Percentiles rank a stretch among this genome's conserved stretches.
Evolutionary conservation across 2,797 vertebrate species (phyloP).

Genomic region (Darevskia mixta): DNA sequence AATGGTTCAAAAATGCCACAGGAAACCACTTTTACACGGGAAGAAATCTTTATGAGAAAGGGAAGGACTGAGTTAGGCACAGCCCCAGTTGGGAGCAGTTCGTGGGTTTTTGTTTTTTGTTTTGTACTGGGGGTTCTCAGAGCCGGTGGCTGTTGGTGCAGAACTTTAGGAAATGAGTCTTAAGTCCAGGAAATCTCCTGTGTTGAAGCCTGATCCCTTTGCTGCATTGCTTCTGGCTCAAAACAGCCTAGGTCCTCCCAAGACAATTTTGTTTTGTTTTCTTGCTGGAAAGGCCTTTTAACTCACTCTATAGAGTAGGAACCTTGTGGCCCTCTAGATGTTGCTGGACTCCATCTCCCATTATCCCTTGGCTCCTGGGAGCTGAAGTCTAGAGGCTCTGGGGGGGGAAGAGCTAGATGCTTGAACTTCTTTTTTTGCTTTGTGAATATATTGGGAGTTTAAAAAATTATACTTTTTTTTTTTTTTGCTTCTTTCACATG

Average conservation of each 20-base stretch:
- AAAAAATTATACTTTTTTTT: too few species aligned
- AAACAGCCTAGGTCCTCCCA: neutral
- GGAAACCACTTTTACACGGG: too few species aligned
- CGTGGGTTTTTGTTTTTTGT: neutral
- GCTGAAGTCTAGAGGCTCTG: too few species aligned
- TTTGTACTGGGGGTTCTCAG: neutral
- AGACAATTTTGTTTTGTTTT: neutral
- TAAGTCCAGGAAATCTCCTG: accelerated
- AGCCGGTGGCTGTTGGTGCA: too few species aligned
- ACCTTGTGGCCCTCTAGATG: too few species aligned
- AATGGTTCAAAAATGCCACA: too few species aligned
- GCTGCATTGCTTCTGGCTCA: neutral
- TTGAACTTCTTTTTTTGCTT: neutral
- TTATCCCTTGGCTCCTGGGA: too few species aligned
- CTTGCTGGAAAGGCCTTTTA: neutral
- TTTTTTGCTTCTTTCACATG: neutral
- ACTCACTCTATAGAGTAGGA: neutral
- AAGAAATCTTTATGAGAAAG: too few species aligned
- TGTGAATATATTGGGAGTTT: too few species aligned
- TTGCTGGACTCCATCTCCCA: too few species aligned
- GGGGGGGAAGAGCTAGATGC: neutral
- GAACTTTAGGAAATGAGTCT: neutral
- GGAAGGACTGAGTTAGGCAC: too few species aligned
- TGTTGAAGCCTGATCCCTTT: neutral
- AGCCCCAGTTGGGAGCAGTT: too few species aligned